phyloP scores from a whole-genome alignment of 2,888 invertebrate genomes.

The Aleiodes leptofemur region DNA sequence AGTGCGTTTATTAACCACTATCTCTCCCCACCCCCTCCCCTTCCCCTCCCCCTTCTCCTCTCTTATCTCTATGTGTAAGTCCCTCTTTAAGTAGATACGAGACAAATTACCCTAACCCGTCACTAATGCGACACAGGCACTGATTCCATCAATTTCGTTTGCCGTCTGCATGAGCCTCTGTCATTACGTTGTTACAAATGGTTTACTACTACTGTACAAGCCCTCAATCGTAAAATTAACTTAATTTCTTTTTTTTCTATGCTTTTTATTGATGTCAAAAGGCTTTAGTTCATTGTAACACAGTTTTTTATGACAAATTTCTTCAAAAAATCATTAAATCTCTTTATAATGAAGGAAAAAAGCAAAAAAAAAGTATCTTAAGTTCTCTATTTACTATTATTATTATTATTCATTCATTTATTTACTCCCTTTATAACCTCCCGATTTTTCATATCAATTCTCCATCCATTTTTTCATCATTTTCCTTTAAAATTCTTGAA shows the following conservation, averaged over 20 bases:
- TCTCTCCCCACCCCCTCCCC: background rate
- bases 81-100: slow-evolving; percentile 55
- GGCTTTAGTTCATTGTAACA: too few relatives aligned
- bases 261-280: slow-evolving; percentile 5
- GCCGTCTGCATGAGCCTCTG: slow-evolving; percentile 64
- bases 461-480: too few relatives aligned
- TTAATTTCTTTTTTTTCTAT: slow-evolving; percentile 16
- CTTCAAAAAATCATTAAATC: too few relatives aligned
- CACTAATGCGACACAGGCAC: slow-evolving; percentile 64
- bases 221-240: slow-evolving; percentile 3
- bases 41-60: too few relatives aligned
- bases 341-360: too few relatives aligned
- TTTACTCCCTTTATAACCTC: too few relatives aligned
- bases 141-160: slow-evolving; percentile 72
- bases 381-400: too few relatives aligned
- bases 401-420: too few relatives aligned
- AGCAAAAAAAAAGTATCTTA: too few relatives aligned
- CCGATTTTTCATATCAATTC: too few relatives aligned
- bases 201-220: slow-evolving; percentile 11
- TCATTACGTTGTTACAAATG: slow-evolving; percentile 70
- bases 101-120: slow-evolving; percentile 62
- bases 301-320: too few relatives aligned
- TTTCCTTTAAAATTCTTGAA: too few relatives aligned
- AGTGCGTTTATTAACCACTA: slow-evolving; percentile 13
- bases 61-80: background rate